Evolutionary conservation across 2,888 invertebrate species (phyloP).

Genomic region (Melinaea marsaeus): DNA sequence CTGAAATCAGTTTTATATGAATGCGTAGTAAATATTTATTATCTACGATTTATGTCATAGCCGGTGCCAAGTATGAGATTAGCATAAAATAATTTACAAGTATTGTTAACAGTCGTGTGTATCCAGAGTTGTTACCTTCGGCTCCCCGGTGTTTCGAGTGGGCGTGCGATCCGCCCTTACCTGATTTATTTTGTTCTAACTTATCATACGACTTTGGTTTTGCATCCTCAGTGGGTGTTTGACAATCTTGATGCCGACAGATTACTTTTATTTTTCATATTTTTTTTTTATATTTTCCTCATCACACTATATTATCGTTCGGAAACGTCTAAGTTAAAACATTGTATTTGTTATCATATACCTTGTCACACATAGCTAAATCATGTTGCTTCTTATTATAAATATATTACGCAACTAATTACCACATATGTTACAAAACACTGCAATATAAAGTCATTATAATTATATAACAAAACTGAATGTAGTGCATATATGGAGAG

Average conservation of each 20-base stretch:
- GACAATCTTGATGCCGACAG: not conserved
- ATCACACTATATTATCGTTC: not conserved
- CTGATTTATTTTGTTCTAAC: conserved; percentile 24
- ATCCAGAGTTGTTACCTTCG: conserved; percentile 14
- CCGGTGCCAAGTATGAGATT: conserved; percentile 11
- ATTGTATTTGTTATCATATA: no score
- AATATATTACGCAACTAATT: no score
- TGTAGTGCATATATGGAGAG: not conserved
- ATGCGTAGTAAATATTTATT: conserved; percentile 7
- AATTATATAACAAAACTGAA: no score
- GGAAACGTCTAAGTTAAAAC: no score
- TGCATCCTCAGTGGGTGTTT: conserved; percentile 13
- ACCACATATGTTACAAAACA: no score
- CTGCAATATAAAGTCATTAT: no score
- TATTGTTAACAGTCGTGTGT: conserved; percentile 30
- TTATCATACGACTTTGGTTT: conserved; percentile 21
- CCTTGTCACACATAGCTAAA: no score
- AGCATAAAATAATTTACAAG: conserved; percentile 17
- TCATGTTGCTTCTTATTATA: no score
- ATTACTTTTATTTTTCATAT: not conserved
- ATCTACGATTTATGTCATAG: conserved; percentile 2
- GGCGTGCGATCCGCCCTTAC: conserved; percentile 25
- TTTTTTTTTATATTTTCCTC: not conserved
- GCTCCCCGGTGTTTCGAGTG: conserved; percentile 31
- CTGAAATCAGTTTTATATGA: not conserved